Conservation (phyloP, 2,113 vertebrate species). For the Bambusicola thoracicus region DNA sequence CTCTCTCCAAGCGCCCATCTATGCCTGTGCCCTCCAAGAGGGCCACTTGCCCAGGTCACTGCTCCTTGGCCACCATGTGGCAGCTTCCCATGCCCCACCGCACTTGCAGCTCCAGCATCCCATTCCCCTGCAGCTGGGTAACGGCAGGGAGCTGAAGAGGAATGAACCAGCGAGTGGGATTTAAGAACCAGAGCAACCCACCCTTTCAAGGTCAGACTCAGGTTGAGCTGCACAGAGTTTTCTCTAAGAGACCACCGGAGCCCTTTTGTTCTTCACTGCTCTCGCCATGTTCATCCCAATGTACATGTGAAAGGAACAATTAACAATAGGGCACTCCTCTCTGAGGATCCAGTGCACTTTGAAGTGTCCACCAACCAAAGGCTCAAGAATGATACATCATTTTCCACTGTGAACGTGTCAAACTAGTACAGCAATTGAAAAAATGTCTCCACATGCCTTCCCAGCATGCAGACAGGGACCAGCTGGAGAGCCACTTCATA, state of each 20-base stretch:
- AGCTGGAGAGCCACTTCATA: constrained; percentile 76
- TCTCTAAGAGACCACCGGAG: constrained; percentile 76
- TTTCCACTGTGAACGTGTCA: constrained; percentile 78
- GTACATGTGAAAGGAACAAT: constrained; percentile 88
- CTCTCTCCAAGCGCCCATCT: background rate
- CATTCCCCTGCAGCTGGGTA: constrained; percentile 47
- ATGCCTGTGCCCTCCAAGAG: background rate
- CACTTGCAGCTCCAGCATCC: accelerated
- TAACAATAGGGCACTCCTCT: constrained; percentile 86
- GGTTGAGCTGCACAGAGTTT: constrained; percentile 76
- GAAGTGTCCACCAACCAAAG: constrained; percentile 82
- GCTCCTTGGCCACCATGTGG: background rate
- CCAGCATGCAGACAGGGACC: constrained; percentile 78
- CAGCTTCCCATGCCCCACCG: background rate
- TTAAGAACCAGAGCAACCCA: constrained; percentile 68
- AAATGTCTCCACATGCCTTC: constrained; percentile 77
- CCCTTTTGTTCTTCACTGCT: constrained; percentile 83
- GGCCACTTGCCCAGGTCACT: accelerated
- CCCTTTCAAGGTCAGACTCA: constrained; percentile 76
- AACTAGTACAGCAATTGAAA: constrained; percentile 72
- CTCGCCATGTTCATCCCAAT: constrained; percentile 84
- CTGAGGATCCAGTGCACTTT: constrained; percentile 82
- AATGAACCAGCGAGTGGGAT: background rate
- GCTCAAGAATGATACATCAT: constrained; percentile 81
- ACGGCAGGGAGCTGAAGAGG: background rate